Percentiles rank a stretch among this genome's conserved stretches.
Conservation (phyloP, 2,888 invertebrate genomes). For the Linnaemya vulpina region DNA sequence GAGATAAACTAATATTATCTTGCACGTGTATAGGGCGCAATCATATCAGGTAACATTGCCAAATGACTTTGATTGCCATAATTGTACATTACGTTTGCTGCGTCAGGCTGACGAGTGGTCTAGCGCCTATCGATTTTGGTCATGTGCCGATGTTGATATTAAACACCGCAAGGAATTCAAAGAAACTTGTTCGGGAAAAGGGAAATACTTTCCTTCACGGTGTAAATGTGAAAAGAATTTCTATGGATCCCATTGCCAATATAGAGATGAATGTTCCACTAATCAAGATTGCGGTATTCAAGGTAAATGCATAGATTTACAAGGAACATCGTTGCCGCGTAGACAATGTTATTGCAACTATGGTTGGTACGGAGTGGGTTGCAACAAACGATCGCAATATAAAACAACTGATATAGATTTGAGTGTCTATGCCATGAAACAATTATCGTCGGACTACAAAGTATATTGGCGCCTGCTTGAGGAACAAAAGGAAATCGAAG, state of each 20-base stretch:
- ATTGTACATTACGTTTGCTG: slow-evolving; percentile 94
- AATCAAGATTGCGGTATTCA: slow-evolving; percentile 93
- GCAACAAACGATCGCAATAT: slow-evolving; percentile 90
- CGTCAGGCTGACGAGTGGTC: slow-evolving; percentile 97
- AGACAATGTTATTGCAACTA: slow-evolving; percentile 94
- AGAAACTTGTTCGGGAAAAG: slow-evolving; percentile 93
- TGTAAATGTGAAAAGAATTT: slow-evolving; percentile 92
- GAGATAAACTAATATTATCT: neutral
- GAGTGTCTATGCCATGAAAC: slow-evolving; percentile 87
- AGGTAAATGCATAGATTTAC: slow-evolving; percentile 92
- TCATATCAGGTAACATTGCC: slow-evolving; percentile 92
- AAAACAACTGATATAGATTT: slow-evolving; percentile 89
- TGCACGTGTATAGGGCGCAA: slow-evolving; percentile 87
- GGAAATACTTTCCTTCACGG: slow-evolving; percentile 89
- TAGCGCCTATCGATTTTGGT: slow-evolving; percentile 94
- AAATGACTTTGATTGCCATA: slow-evolving; percentile 90
- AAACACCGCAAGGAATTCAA: slow-evolving; percentile 89
- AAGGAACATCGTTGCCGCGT: slow-evolving; percentile 91
- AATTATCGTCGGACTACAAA: slow-evolving; percentile 89
- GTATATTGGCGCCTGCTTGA: slow-evolving; percentile 93
- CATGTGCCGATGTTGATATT: slow-evolving; percentile 97
- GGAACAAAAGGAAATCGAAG: slow-evolving; percentile 93
- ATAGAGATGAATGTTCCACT: slow-evolving; percentile 92
- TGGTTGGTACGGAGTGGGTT: slow-evolving; percentile 94
- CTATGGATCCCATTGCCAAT: slow-evolving; percentile 93